Evolutionary conservation across 1,140 invertebrate genomes (phyloP).

Genomic region (Samia ricini): DNA sequence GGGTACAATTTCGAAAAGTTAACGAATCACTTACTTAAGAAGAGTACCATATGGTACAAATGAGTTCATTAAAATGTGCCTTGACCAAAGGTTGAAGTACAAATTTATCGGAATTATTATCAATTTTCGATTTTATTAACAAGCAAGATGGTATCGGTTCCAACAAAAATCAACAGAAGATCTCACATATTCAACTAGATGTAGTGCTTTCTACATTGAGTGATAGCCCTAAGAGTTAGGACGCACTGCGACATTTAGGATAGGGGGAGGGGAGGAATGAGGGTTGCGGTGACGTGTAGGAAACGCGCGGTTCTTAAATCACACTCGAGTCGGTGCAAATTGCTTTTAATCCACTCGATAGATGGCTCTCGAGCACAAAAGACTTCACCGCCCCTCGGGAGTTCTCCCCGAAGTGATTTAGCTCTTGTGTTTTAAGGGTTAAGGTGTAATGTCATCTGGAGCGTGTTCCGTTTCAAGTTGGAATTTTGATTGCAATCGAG

Average conservation of each 20-base stretch:
- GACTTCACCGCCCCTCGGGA: conserved; percentile 21
- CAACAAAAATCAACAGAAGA: no score
- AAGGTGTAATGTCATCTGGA: conserved; percentile 11
- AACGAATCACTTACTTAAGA: no score
- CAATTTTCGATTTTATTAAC: no score
- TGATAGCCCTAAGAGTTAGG: neutral
- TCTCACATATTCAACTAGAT: neutral
- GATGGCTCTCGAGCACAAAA: conserved; percentile 49
- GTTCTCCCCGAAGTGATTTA: conserved; percentile 6
- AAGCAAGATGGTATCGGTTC: no score
- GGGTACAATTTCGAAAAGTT: no score
- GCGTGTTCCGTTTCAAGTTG: conserved; percentile 16
- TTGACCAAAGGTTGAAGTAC: no score
- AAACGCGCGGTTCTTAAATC: conserved; percentile 33
- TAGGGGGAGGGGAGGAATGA: neutral
- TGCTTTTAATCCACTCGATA: conserved; percentile 67
- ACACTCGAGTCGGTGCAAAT: conserved; percentile 55
- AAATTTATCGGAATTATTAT: no score
- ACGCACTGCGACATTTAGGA: no score
- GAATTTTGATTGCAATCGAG: conserved; percentile 47
- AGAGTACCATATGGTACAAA: no score
- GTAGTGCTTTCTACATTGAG: no score
- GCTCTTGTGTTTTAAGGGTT: conserved; percentile 14
- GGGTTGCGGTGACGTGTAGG: neutral
- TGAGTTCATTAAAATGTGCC: no score